phyloP scores from a whole-genome alignment of 2,797 vertebrate species.

The Sarcophilus harrisii region DNA sequence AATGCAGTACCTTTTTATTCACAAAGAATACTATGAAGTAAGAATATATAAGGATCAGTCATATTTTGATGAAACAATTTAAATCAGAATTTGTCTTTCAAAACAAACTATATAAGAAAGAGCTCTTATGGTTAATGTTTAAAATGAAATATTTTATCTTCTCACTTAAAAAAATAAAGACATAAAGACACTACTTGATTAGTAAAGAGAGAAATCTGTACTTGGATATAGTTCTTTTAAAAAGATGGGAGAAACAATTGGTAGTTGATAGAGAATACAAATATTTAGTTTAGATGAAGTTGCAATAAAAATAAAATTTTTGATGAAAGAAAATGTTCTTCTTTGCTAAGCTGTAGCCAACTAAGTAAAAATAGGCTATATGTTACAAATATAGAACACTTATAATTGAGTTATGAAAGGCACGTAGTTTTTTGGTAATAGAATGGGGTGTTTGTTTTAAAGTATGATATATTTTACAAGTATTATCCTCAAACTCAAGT shows the following conservation, averaged over 20 bases:
- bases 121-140: constrained; percentile 55
- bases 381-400: constrained; percentile 58
- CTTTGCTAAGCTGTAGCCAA: constrained; percentile 80
- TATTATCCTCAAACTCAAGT: constrained; percentile 27
- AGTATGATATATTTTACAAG: constrained; percentile 64
- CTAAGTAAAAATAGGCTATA: constrained; percentile 54
- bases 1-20: too few species aligned
- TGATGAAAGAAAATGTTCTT: constrained; percentile 63
- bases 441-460: constrained; percentile 67
- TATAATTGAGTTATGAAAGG: constrained; percentile 60
- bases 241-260: constrained; percentile 57
- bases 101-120: constrained; percentile 6
- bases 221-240: constrained; percentile 48
- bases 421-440: constrained; percentile 22
- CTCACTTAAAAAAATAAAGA: constrained; percentile 64
- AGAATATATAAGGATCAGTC: too few species aligned
- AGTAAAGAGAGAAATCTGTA: constrained; percentile 42
- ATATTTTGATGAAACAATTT: too few species aligned
- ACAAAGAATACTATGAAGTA: too few species aligned
- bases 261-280: constrained; percentile 58
- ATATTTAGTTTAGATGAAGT: constrained; percentile 22
- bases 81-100: constrained; percentile 29
- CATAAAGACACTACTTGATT: constrained; percentile 46
- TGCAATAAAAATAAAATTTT: constrained; percentile 62
- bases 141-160: constrained; percentile 40